Percentiles rank a stretch among this genome's conserved stretches.
Conservation (phyloP, 2,888 invertebrate species). For the Drosophila heteroneura region DNA sequence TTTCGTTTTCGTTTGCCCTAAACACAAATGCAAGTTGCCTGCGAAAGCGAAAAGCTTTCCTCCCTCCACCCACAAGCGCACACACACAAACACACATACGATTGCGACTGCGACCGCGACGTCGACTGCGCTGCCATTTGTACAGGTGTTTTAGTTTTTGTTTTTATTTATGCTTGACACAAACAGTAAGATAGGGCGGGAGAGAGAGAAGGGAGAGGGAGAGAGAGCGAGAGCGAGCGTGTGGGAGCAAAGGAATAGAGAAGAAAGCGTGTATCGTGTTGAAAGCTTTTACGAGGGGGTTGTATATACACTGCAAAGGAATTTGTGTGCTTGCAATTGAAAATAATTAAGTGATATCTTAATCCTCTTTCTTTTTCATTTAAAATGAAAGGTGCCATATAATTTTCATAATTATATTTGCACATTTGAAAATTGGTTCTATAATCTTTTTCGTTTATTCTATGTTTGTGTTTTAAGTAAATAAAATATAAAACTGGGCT, state of each 20-base stretch:
- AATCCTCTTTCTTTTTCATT: background rate
- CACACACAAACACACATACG: background rate
- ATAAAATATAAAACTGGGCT: background rate
- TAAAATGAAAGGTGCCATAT: background rate
- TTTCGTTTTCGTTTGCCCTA: constrained; percentile 50
- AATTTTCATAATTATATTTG: background rate
- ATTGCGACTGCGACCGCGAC: constrained; percentile 19
- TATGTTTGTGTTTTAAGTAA: background rate
- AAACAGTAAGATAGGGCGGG: background rate
- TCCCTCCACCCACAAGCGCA: constrained; percentile 23
- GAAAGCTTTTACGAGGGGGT: constrained; percentile 51
- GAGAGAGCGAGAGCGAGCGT: background rate
- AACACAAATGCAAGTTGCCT: constrained; percentile 56
- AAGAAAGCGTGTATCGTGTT: background rate
- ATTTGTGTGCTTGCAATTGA: background rate
- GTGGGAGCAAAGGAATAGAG: background rate
- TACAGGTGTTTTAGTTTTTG: constrained; percentile 74
- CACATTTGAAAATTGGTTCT: background rate
- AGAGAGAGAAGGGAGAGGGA: background rate
- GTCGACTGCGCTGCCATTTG: constrained; percentile 64
- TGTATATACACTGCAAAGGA: constrained; percentile 57
- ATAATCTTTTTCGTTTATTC: background rate
- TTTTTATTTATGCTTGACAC: constrained; percentile 56
- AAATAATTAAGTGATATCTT: constrained; percentile 13
- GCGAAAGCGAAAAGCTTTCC: constrained; percentile 64